A percentile compares a stretch with the other conserved stretches of the same genome.
These are phyloP conservation scores for Hanleya hanleyi DNA, from an alignment of 2,888 invertebrate genomes.

Conservation along the genomic window DNA sequence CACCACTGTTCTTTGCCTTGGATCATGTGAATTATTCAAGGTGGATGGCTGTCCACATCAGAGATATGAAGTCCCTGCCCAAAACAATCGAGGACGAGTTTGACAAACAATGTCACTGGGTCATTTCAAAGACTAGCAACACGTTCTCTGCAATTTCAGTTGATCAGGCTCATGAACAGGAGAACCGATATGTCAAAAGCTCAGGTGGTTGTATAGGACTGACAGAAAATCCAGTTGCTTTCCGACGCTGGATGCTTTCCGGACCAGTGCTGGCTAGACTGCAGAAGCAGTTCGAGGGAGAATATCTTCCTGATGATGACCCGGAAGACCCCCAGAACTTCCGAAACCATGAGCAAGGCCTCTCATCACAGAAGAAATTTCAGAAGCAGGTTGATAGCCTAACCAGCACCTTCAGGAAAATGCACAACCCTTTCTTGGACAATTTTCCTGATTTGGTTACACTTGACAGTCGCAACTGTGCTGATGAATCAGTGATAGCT, in stretches of 20 bases:
- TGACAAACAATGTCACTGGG: constrained; percentile 3
- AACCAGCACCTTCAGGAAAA: constrained; percentile 11
- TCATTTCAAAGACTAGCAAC: constrained; percentile 14
- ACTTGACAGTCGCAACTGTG: constrained; percentile 21
- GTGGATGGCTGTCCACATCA: too few relatives aligned
- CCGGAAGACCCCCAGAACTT: constrained; percentile 1
- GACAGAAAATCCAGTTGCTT: constrained; percentile 30
- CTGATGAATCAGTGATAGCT: constrained; percentile 11
- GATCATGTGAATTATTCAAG: too few relatives aligned
- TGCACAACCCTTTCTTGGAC: constrained; percentile 33
- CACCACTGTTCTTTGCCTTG: too few relatives aligned
- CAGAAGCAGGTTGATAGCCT: constrained; percentile 20
- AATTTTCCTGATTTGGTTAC: constrained; percentile 20
- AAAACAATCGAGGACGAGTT: constrained; percentile 1
- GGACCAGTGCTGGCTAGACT: constrained; percentile 34
- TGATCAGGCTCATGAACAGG: constrained; percentile 41
- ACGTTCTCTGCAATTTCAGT: constrained; percentile 29
- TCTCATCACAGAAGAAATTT: constrained; percentile 28
- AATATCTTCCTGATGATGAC: constrained; percentile 21
- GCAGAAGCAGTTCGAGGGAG: constrained; percentile 21
- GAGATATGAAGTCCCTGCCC: too few relatives aligned
- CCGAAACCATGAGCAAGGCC: constrained; percentile 33
- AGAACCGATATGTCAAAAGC: constrained; percentile 34
- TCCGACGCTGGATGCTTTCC: constrained; percentile 28
- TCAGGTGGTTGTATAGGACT: constrained; percentile 34